Conservation (phyloP, 2,113 vertebrate genomes). For the Macrotus californicus region DNA sequence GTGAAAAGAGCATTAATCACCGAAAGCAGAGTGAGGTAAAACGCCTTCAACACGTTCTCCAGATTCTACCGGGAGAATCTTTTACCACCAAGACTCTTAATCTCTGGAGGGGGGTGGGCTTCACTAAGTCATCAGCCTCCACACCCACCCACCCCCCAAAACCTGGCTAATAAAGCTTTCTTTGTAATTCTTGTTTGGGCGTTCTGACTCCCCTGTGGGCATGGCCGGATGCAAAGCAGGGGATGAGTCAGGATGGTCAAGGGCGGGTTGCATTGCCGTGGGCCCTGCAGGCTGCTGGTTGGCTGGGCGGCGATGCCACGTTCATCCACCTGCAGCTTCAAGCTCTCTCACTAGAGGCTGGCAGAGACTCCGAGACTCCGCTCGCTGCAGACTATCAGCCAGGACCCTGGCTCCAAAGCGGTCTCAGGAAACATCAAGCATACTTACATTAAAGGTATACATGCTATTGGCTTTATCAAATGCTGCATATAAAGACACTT, state of each 20-base stretch:
- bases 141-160: not conserved
- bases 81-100: not conserved
- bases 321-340: slow-evolving; percentile 12
- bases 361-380: not conserved
- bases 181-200: not conserved
- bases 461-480: not conserved
- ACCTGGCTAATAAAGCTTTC: not conserved
- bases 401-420: not conserved
- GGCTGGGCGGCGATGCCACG: fast-evolving
- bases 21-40: not conserved
- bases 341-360: slow-evolving; percentile 49
- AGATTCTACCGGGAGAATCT: not conserved
- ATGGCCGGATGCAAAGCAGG: not conserved
- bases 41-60: not conserved
- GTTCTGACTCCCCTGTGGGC: not conserved
- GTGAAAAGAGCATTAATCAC: not conserved
- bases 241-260: not conserved
- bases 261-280: fast-evolving
- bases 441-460: not conserved
- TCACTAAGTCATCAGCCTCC: not conserved
- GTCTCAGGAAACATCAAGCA: not conserved
- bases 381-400: not conserved
- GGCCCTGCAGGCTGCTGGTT: fast-evolving
- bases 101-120: not conserved
- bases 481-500: not conserved